Conservation (phyloP, 2,113 vertebrate genomes). For the Pygathrix nemaeus region DNA sequence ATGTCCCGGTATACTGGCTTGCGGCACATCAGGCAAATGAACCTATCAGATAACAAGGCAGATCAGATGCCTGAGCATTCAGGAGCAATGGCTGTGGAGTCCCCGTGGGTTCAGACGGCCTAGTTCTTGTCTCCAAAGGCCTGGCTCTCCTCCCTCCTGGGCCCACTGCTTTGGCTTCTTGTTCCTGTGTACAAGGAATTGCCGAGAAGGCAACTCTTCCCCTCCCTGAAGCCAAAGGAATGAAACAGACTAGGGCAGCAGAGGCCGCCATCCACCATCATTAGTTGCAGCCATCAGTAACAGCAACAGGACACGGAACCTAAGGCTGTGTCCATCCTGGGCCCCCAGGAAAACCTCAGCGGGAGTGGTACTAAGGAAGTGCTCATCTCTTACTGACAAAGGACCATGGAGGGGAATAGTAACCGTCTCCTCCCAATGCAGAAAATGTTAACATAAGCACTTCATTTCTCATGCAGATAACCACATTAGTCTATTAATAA, state of each 20-base stretch:
- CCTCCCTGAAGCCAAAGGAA: not conserved
- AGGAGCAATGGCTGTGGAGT: not conserved
- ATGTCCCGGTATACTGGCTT: not conserved
- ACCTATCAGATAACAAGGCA: not conserved
- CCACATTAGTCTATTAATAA: not conserved
- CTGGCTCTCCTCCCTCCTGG: not conserved
- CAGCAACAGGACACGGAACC: not conserved
- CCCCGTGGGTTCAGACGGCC: not conserved
- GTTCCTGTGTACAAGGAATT: not conserved
- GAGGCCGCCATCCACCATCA: too few relatives aligned
- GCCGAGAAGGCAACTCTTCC: not conserved
- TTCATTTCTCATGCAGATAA: not conserved
- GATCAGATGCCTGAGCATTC: too few relatives aligned
- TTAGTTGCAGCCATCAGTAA: not conserved
- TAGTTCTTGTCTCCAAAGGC: not conserved
- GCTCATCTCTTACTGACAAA: not conserved
- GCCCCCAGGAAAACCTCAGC: not conserved
- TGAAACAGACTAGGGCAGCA: accelerated
- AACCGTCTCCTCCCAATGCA: not conserved
- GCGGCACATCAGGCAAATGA: not conserved
- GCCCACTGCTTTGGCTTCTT: not conserved
- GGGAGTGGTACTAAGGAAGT: not conserved
- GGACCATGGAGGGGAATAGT: not conserved
- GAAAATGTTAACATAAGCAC: not conserved
- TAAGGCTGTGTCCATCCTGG: not conserved